These are phyloP conservation scores for Thalassaphorura encarpata DNA, from an alignment of 1,140 invertebrate species.

Conservation along the genomic window DNA sequence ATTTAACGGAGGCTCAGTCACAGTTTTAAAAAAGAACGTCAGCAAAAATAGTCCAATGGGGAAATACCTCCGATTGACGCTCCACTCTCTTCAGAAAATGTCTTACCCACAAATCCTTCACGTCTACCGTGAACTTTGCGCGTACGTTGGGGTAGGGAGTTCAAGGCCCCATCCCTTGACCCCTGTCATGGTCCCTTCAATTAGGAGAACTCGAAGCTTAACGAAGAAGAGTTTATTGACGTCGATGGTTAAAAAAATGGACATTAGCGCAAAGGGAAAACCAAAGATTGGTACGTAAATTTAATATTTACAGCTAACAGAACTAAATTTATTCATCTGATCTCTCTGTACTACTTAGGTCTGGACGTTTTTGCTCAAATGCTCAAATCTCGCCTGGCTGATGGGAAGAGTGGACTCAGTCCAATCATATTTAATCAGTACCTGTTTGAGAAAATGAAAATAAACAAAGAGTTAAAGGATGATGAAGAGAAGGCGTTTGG, in stretches of 20 bases:
- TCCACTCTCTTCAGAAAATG: conserved; percentile 22
- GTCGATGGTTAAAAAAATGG: neutral
- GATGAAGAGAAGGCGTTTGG: conserved; percentile 6
- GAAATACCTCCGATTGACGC: conserved; percentile 20
- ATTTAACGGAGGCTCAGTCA: conserved; percentile 12
- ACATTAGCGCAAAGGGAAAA: neutral
- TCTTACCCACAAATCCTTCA: conserved; percentile 24
- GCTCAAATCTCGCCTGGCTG: too few species aligned
- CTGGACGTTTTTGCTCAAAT: conserved; percentile 23
- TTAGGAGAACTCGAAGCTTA: neutral
- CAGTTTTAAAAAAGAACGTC: conserved; percentile 22
- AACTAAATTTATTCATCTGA: too few species aligned
- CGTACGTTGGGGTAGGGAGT: neutral
- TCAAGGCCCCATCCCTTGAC: too few species aligned
- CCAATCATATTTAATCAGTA: too few species aligned
- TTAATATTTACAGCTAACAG: neutral
- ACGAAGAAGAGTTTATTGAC: neutral
- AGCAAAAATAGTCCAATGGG: conserved; percentile 25
- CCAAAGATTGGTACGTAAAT: neutral
- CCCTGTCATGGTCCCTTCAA: too few species aligned
- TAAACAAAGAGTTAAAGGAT: neutral
- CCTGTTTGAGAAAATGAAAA: conserved; percentile 7
- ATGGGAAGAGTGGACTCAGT: too few species aligned
- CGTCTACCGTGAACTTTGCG: conserved; percentile 14
- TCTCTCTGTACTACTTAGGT: too few species aligned